These are phyloP conservation scores for Campaea margaritaria DNA, from an alignment of 2,888 invertebrate genomes.

Conservation along the genomic window DNA sequence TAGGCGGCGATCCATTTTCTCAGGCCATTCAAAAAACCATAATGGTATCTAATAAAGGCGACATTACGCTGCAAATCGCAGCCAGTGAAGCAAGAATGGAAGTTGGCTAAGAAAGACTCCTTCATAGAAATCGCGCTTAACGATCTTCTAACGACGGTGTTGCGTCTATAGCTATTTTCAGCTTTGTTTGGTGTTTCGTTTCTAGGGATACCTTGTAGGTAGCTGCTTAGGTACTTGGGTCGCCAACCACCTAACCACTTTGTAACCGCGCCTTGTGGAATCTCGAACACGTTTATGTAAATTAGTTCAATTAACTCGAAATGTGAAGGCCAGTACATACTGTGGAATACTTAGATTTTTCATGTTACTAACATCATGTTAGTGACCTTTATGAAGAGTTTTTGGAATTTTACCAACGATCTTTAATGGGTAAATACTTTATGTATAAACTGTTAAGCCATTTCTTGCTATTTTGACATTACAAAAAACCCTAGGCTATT, in stretches of 20 bases:
- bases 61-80: constrained; percentile 13
- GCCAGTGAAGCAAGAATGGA: constrained; percentile 16
- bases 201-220: constrained; percentile 14
- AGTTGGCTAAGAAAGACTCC: constrained; percentile 15
- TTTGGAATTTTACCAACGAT: too few species aligned
- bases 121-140: constrained; percentile 27
- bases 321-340: constrained; percentile 28
- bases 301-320: constrained; percentile 30
- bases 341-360: too few species aligned
- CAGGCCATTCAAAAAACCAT: constrained; percentile 19
- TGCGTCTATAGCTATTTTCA: constrained; percentile 16
- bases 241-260: constrained; percentile 18
- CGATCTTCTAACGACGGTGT: constrained; percentile 23
- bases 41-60: constrained; percentile 24
- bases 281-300: constrained; percentile 36
- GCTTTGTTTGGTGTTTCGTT: constrained; percentile 23
- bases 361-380: background rate
- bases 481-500: too few species aligned
- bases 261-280: constrained; percentile 26
- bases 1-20: constrained; percentile 22
- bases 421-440: too few species aligned
- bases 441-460: too few species aligned
- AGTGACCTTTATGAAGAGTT: constrained; percentile 1
- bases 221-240: constrained; percentile 12
- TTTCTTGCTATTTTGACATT: too few species aligned